A percentile compares a stretch with the other conserved stretches of the same genome.
Evolutionary conservation across 37 sponge, comb jelly and placozoan genomes (phyloP).

Genomic region (Aplysina aerophoba): DNA sequence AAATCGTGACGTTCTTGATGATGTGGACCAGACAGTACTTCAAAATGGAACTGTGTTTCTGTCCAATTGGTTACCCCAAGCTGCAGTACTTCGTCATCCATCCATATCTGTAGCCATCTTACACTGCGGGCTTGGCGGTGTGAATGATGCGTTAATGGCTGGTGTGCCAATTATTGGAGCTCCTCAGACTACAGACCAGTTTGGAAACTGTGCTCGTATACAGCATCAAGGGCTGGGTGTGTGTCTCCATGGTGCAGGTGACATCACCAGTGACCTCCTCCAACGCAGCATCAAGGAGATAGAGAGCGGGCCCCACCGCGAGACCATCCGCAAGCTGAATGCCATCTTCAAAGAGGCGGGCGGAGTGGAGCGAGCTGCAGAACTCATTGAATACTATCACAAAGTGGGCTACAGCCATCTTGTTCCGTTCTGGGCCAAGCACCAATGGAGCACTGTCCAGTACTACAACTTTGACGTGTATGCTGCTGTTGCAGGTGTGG

Average conservation of each 20-base stretch:
- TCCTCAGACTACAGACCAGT: constrained; percentile 20
- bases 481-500: constrained; percentile 1
- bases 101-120: constrained; percentile 29
- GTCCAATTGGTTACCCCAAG: constrained; percentile 38
- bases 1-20: constrained; percentile 9
- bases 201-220: constrained; percentile 14
- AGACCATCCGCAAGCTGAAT: background rate
- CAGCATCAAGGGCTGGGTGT: constrained; percentile 26
- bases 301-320: background rate
- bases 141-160: constrained; percentile 40
- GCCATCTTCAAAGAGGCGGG: background rate
- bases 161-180: constrained; percentile 36
- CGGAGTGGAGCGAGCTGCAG: background rate
- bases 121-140: constrained; percentile 43
- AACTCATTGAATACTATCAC: constrained; percentile 34
- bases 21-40: background rate
- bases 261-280: background rate
- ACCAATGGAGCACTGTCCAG: constrained; percentile 22
- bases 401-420: constrained; percentile 11
- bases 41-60: background rate
- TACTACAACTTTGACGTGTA: constrained; percentile 35
- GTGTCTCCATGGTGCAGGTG: background rate
- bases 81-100: constrained; percentile 26
- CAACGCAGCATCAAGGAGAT: background rate
- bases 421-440: constrained; percentile 10